A percentile compares a stretch with the other conserved stretches of the same genome.
Evolutionary conservation across 2,797 vertebrate genomes (phyloP).

Genomic region (Nyctibius grandis): DNA sequence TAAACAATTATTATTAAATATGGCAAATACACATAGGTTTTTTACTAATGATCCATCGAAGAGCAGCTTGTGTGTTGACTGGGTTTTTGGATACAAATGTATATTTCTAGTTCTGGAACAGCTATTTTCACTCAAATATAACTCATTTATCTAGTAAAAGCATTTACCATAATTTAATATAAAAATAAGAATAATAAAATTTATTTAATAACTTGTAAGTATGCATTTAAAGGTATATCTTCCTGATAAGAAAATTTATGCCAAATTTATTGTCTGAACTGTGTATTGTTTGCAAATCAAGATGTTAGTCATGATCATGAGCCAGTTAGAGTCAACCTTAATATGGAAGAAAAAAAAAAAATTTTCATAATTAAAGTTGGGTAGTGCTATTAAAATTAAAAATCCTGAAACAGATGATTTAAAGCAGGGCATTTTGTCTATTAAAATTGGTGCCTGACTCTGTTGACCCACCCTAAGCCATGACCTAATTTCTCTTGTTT

Average conservation of each 20-base stretch:
- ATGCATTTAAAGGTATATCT: not conserved
- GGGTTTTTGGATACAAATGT: not conserved
- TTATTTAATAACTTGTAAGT: not conserved
- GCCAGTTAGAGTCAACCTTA: not conserved
- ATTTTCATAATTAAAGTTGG: not conserved
- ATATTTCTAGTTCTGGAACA: not conserved
- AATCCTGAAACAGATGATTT: not conserved
- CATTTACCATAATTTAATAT: not conserved
- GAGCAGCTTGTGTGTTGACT: not conserved
- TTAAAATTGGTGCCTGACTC: not conserved
- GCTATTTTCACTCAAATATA: not conserved
- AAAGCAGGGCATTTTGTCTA: not conserved
- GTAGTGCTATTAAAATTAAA: not conserved
- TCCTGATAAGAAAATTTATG: not conserved
- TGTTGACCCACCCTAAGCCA: not conserved
- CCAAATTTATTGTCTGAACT: not conserved
- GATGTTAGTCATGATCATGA: not conserved
- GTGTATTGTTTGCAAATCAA: not conserved
- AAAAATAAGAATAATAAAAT: not conserved
- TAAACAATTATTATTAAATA: not conserved
- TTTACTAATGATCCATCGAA: not conserved
- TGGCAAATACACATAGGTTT: not conserved
- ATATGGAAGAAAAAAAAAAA: not conserved
- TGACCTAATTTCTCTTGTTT: not conserved
- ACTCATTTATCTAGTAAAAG: not conserved